phyloP scores from a whole-genome alignment of 2,797 vertebrate species.

The Cyprinella venusta region DNA sequence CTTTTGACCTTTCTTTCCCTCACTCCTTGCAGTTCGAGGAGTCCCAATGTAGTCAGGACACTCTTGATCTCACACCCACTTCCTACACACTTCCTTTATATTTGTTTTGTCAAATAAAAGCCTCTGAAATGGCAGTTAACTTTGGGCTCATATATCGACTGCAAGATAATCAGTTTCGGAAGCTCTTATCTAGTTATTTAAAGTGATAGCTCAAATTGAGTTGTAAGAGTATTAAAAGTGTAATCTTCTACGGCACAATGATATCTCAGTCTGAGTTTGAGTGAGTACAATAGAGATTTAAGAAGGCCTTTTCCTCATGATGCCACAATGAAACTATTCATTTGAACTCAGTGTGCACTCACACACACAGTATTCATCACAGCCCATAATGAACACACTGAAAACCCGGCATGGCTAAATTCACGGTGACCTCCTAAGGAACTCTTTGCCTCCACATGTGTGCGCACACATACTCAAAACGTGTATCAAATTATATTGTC shows the following conservation, averaged over 20 bases:
- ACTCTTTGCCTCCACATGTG: not conserved
- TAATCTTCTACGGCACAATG: conserved; percentile 23
- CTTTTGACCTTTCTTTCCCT: not conserved
- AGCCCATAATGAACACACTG: conserved; percentile 28
- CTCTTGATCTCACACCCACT: conserved; percentile 19
- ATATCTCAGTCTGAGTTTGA: conserved; percentile 32
- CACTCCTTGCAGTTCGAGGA: not conserved
- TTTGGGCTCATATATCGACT: not conserved
- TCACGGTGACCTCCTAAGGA: conserved; percentile 21
- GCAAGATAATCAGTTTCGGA: conserved; percentile 3
- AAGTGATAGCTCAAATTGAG: conserved; percentile 17
- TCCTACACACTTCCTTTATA: conserved; percentile 4
- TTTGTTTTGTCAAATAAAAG: conserved; percentile 29
- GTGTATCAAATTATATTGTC: not conserved
- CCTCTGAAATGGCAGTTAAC: conserved; percentile 10
- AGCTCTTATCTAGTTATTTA: conserved; percentile 18
- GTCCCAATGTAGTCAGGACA: not conserved
- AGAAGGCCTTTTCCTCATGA: conserved; percentile 34
- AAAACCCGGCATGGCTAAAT: conserved; percentile 15
- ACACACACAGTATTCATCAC: conserved; percentile 31
- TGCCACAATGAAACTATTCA: conserved; percentile 59
- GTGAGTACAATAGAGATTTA: conserved; percentile 51
- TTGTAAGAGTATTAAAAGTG: conserved; percentile 25
- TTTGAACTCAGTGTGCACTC: conserved; percentile 45
- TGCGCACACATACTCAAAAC: not conserved